These are phyloP conservation scores for Erpobdella octoculata DNA, from an alignment of 2,888 invertebrate species.

Conservation along the genomic window DNA sequence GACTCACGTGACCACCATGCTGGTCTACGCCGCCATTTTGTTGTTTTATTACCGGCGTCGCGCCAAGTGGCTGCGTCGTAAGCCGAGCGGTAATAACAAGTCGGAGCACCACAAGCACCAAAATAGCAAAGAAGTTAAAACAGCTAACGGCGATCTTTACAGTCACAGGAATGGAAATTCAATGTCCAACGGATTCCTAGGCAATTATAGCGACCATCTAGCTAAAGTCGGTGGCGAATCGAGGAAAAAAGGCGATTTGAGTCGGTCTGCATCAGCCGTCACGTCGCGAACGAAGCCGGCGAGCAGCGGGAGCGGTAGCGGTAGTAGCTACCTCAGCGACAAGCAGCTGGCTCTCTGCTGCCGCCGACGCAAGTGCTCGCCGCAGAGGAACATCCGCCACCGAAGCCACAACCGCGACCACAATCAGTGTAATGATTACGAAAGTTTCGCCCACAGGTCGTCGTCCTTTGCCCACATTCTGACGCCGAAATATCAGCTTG, in stretches of 20 bases:
- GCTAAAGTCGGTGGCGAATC: background rate
- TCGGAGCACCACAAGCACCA: background rate
- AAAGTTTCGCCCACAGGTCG: background rate
- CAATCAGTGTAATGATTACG: background rate
- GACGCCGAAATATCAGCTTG: background rate
- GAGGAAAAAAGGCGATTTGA: no score
- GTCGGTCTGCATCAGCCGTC: no score
- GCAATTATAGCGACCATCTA: no score
- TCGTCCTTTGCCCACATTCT: background rate
- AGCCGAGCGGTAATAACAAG: constrained; percentile 3
- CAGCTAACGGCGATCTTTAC: background rate
- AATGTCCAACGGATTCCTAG: background rate
- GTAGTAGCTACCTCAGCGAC: constrained; percentile 9
- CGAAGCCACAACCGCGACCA: constrained; percentile 1
- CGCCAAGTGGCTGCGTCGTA: background rate
- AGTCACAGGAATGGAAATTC: background rate
- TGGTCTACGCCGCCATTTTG: constrained; percentile 26
- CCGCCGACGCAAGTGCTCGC: background rate
- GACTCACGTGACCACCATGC: constrained; percentile 27
- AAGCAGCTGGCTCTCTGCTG: background rate
- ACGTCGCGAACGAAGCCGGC: background rate
- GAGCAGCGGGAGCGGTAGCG: background rate
- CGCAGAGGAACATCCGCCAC: background rate
- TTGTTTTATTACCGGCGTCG: constrained; percentile 25
- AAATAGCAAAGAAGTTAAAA: background rate